These are phyloP conservation scores for Channallabes apus DNA, from an alignment of 2,797 vertebrate species.

Conservation along the genomic window DNA sequence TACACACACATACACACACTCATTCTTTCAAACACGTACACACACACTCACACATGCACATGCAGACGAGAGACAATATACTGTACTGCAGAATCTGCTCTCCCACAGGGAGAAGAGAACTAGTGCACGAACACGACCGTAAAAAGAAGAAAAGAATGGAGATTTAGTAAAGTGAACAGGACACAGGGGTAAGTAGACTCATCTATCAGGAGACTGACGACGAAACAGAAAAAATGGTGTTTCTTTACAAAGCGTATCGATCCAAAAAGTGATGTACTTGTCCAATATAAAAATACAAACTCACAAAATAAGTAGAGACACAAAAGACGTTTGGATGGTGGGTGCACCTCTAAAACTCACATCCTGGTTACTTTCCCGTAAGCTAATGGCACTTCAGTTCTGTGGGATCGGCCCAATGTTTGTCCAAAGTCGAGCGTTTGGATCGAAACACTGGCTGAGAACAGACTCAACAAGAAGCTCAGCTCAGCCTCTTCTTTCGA, in stretches of 20 bases:
- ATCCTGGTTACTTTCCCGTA: slow-evolving; percentile 59
- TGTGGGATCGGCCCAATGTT: slow-evolving; percentile 69
- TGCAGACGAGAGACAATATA: slow-evolving; percentile 67
- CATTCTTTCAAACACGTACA: slow-evolving; percentile 19
- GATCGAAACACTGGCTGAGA: slow-evolving; percentile 44
- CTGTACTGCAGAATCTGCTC: slow-evolving; percentile 73
- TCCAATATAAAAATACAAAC: slow-evolving; percentile 87
- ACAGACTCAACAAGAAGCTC: slow-evolving; percentile 9
- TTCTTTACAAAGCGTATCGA: slow-evolving; percentile 78
- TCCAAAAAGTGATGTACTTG: slow-evolving; percentile 75
- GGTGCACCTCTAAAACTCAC: slow-evolving; percentile 71
- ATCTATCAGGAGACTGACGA: slow-evolving; percentile 61
- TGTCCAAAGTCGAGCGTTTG: slow-evolving; percentile 50
- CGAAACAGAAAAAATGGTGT: slow-evolving; percentile 64
- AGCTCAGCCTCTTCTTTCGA: neutral
- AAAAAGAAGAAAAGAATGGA: slow-evolving; percentile 71
- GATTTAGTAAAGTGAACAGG: slow-evolving; percentile 68
- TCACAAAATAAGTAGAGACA: slow-evolving; percentile 81
- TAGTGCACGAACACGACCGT: slow-evolving; percentile 72
- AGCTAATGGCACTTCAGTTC: slow-evolving; percentile 84
- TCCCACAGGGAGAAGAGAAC: slow-evolving; percentile 81
- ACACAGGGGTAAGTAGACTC: slow-evolving; percentile 63
- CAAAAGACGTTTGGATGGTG: slow-evolving; percentile 71
- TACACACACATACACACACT: slow-evolving; percentile 29
- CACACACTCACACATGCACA: slow-evolving; percentile 67